These are phyloP conservation scores for Echinops telfairi DNA, from an alignment of 2,113 vertebrate species.

Conservation along the genomic window DNA sequence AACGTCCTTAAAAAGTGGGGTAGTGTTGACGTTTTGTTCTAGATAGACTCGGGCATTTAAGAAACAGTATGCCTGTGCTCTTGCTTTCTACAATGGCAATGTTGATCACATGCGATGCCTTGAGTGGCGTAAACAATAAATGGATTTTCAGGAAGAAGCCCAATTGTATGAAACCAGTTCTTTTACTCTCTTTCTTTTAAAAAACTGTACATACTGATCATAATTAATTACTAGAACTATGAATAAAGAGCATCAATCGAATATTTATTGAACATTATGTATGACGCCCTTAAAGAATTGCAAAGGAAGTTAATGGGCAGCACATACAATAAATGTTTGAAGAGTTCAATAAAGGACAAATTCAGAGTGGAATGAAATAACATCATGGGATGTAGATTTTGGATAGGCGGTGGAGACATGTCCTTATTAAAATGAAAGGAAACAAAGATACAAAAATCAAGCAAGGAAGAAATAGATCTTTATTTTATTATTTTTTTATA, in stretches of 20 bases:
- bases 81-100: neutral
- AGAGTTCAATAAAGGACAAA: slow-evolving; percentile 46
- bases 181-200: neutral
- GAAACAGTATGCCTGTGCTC: neutral
- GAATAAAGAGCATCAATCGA: slow-evolving; percentile 24
- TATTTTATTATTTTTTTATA: too few relatives aligned
- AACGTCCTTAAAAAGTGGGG: neutral
- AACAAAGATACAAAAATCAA: neutral
- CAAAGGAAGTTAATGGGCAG: neutral
- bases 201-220: neutral
- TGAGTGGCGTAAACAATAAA: neutral
- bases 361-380: slow-evolving; percentile 11
- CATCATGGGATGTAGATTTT: neutral
- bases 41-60: neutral
- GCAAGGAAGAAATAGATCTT: neutral
- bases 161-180: neutral
- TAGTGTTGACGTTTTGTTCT: neutral
- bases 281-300: neutral
- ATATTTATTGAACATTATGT: slow-evolving; percentile 27
- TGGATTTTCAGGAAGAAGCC: neutral
- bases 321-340: neutral
- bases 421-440: slow-evolving; percentile 23
- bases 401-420: neutral
- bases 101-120: neutral
- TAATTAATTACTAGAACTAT: slow-evolving; percentile 18